phyloP scores from a whole-genome alignment of 2,888 invertebrate species.

The Andrena bucephala region DNA sequence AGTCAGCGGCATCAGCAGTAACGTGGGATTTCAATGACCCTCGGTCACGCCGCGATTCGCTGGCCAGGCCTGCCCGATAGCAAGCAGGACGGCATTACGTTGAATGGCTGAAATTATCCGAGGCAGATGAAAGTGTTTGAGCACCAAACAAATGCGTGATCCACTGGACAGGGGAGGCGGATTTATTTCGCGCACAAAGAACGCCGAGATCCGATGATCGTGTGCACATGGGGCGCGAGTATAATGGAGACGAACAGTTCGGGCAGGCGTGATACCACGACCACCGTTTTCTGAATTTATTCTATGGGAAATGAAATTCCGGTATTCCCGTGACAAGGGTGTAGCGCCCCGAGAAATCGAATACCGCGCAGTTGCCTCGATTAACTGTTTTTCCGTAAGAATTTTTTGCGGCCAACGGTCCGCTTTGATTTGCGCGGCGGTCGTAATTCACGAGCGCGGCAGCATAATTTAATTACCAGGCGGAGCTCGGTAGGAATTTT shows the following conservation, averaged over 20 bases:
- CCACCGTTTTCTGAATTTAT: no score
- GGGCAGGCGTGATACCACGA: no score
- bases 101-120: slow-evolving; percentile 14
- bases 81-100: neutral
- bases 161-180: neutral
- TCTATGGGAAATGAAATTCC: no score
- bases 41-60: slow-evolving; percentile 3
- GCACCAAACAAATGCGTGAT: neutral
- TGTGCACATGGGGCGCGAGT: no score
- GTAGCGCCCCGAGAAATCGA: no score
- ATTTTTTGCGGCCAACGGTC: neutral
- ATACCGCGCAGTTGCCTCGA: no score
- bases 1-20: slow-evolving; percentile 31
- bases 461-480: slow-evolving; percentile 2
- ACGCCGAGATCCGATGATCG: neutral
- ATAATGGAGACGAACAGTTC: no score
- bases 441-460: neutral
- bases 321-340: no score
- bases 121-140: slow-evolving; percentile 11
- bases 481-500: neutral
- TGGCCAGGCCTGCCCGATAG: neutral
- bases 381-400: no score
- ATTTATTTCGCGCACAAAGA: slow-evolving; percentile 1
- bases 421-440: neutral
- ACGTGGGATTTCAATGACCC: slow-evolving; percentile 31